phyloP scores from a whole-genome alignment of 2,113 vertebrate species.

The Ursus arctos region DNA sequence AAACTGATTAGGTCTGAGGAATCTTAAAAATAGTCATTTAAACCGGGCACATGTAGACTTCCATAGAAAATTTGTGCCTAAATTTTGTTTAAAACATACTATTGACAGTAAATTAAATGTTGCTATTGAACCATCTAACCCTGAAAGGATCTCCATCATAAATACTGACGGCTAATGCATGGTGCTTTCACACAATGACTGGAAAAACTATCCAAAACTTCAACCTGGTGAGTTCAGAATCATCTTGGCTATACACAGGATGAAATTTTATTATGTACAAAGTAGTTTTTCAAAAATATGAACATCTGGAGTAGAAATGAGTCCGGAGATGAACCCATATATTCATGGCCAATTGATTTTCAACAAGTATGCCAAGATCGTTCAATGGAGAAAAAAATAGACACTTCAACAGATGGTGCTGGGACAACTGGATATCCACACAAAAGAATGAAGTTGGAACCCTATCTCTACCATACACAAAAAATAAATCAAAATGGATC shows the following conservation, averaged over 20 bases:
- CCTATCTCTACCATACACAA: not conserved
- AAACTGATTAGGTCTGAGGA: not conserved
- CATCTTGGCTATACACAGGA: not conserved
- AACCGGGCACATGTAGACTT: not conserved
- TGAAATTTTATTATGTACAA: slow-evolving; percentile 7
- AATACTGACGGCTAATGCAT: not conserved
- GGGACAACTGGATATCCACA: not conserved
- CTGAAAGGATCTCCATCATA: not conserved
- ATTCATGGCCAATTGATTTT: slow-evolving; percentile 19
- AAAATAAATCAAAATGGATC: slow-evolving; percentile 15
- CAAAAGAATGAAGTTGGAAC: not conserved
- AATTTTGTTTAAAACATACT: not conserved
- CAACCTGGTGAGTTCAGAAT: not conserved
- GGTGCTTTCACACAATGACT: not conserved
- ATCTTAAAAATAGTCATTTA: not conserved
- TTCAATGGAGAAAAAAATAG: not conserved
- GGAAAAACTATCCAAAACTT: not conserved
- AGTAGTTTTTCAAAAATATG: slow-evolving; percentile 22
- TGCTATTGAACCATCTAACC: not conserved
- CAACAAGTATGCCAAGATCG: not conserved
- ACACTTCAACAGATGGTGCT: not conserved
- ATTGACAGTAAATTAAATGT: not conserved
- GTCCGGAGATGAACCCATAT: not conserved
- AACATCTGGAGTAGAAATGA: not conserved
- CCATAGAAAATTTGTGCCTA: not conserved